These are phyloP conservation scores for Thera britannica DNA, from an alignment of 2,888 invertebrate genomes.

Conservation along the genomic window DNA sequence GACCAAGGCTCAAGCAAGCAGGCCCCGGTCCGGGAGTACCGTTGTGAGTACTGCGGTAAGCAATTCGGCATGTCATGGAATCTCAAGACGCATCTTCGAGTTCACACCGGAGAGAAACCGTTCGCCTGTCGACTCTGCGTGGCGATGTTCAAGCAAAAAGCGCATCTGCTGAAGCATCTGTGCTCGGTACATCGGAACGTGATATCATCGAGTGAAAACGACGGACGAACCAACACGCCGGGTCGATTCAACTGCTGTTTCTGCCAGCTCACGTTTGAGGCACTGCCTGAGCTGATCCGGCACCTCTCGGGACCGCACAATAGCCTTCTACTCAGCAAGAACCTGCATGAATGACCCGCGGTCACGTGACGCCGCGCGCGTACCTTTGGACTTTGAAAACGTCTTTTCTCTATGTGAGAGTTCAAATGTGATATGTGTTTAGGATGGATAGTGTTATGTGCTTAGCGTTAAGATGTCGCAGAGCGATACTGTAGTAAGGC, in stretches of 20 bases:
- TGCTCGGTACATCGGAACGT: slow-evolving; percentile 95
- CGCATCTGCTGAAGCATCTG: slow-evolving; percentile 93
- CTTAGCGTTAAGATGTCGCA: slow-evolving; percentile 77
- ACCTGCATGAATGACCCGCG: slow-evolving; percentile 89
- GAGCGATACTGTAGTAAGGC: slow-evolving; percentile 78
- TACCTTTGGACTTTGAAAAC: slow-evolving; percentile 74
- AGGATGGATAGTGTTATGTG: slow-evolving; percentile 74
- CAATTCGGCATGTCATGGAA: slow-evolving; percentile 97
- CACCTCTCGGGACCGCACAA: slow-evolving; percentile 95
- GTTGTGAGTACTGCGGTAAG: slow-evolving; percentile 95
- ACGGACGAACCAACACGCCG: slow-evolving; percentile 85
- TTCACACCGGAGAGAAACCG: slow-evolving; percentile 95
- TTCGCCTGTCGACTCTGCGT: slow-evolving; percentile 95
- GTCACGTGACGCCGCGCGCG: slow-evolving; percentile 70
- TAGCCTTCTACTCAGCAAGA: slow-evolving; percentile 93
- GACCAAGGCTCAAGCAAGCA: slow-evolving; percentile 84
- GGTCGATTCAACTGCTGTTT: slow-evolving; percentile 94
- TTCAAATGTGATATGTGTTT: slow-evolving; percentile 84
- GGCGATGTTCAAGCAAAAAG: slow-evolving; percentile 96
- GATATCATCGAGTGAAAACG: slow-evolving; percentile 92
- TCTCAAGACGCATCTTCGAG: slow-evolving; percentile 94
- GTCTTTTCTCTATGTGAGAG: slow-evolving; percentile 74
- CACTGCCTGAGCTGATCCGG: slow-evolving; percentile 93
- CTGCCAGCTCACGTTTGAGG: slow-evolving; percentile 93
- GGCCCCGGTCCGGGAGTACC: slow-evolving; percentile 91